Percentiles rank a stretch among this genome's conserved stretches.
phyloP scores from a whole-genome alignment of 2,797 vertebrate genomes.

The Heliangelus exortis region DNA sequence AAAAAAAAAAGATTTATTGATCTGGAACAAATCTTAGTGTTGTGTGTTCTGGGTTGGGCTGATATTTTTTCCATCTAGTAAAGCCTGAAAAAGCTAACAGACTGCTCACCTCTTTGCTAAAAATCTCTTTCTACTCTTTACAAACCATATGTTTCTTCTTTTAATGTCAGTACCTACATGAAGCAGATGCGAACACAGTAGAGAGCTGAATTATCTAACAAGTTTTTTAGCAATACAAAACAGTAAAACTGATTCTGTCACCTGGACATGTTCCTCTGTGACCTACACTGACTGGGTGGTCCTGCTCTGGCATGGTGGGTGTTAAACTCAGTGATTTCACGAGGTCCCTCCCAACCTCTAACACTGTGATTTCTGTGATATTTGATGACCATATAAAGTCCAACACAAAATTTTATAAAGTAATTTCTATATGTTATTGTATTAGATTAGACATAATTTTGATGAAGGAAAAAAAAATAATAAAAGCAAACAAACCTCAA shows the following conservation, averaged over 20 bases:
- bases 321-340: no score
- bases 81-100: not conserved
- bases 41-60: not conserved
- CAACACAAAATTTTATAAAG: not conserved
- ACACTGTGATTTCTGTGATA: no score
- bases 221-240: constrained; percentile 36
- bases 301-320: no score
- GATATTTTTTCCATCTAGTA: not conserved
- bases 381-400: constrained; percentile 31
- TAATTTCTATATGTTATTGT: not conserved
- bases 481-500: no score
- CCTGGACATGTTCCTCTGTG: no score
- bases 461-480: not conserved
- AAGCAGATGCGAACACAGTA: constrained; percentile 11
- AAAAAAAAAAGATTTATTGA: constrained; percentile 11
- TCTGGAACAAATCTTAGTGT: constrained; percentile 39
- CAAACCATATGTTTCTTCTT: constrained; percentile 23
- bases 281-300: no score
- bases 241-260: not conserved
- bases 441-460: not conserved
- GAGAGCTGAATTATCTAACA: constrained; percentile 44
- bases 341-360: no score
- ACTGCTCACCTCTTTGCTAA: not conserved
- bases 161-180: constrained; percentile 11
- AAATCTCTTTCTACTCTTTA: constrained; percentile 33